phyloP scores from a whole-genome alignment of 2,888 invertebrate species.

The Orthosia incerta region DNA sequence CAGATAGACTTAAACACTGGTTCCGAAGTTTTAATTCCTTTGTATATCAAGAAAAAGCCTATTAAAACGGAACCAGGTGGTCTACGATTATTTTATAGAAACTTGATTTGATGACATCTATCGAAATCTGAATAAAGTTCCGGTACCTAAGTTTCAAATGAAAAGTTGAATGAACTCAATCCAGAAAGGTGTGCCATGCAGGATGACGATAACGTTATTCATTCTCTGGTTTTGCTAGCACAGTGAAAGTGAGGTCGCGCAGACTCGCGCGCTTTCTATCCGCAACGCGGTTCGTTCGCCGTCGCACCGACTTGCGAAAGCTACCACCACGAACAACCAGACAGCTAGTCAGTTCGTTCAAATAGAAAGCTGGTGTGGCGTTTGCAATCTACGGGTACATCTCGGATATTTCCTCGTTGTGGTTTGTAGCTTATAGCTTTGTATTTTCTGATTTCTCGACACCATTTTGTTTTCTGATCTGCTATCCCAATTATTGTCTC shows the following conservation, averaged over 20 bases:
- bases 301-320: conserved; percentile 83
- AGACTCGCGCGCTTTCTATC: conserved; percentile 89
- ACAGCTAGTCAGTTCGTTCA: conserved; percentile 65
- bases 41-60: background rate
- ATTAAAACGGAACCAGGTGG: background rate
- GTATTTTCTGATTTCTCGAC: conserved; percentile 18
- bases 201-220: conserved; percentile 65
- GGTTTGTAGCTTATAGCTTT: background rate
- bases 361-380: conserved; percentile 59
- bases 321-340: conserved; percentile 59
- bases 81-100: background rate
- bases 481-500: background rate
- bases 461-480: background rate
- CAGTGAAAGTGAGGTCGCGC: conserved; percentile 90
- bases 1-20: background rate
- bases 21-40: background rate
- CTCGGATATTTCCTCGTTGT: conserved; percentile 16
- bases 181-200: conserved; percentile 40
- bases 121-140: conserved; percentile 2
- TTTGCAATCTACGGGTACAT: conserved; percentile 38
- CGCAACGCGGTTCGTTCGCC: conserved; percentile 70
- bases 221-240: conserved; percentile 71
- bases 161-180: conserved; percentile 40
- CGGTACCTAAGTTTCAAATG: background rate
- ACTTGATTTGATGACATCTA: background rate